Evolutionary conservation across 2,888 invertebrate genomes (phyloP), one percentile per base, ranked within the genome.

Genomic region (Lottia scabra): DNA sequence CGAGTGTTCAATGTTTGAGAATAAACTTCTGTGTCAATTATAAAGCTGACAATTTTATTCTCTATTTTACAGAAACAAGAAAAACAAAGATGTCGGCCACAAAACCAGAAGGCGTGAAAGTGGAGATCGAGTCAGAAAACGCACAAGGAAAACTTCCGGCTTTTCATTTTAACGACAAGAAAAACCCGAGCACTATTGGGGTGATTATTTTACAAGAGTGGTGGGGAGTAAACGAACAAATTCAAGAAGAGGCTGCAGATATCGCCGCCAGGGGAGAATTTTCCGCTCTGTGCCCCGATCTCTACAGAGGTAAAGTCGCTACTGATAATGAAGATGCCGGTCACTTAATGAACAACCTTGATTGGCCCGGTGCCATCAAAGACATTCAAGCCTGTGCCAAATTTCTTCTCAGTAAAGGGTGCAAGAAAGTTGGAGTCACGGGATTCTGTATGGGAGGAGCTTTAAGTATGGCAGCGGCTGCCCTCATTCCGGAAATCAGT

Each of bases 391-490:
- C 79, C 4, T 83, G 84, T 30, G 85, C 82, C n/a, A 70, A 75
- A 65, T 84, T 75, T 72, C 78, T 87, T 13, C 73, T 78, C 44
- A n/a, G 19, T 6, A 74, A 71, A n/a, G 85, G 85, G 5, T 85
- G 85, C 70, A 74, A 65, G 19, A 75, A 85, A 81, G 84, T 88
- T 23, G 88, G 87, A 0, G 87, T 87, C n/a, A 85, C 84, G 1
- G 88, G 88, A 10, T 88, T 87, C 79, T 87, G 88, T 73, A 86
- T 88, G 87, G 88, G 88, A 23, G 87, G 88, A 8, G 88, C 87
- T 6, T 75, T 88, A 44, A 70, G 79, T 19, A 70, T 87, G 48
- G 84, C 84, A 0, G 78, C 84, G 0, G 87, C 85, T 0, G 82
- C 78, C 0, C 68, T 79, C 5, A 72, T 85, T 3, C 71, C 75